Evolutionary conservation across 2,888 invertebrate genomes (phyloP).

Genomic region (Argyresthia goedartella): DNA sequence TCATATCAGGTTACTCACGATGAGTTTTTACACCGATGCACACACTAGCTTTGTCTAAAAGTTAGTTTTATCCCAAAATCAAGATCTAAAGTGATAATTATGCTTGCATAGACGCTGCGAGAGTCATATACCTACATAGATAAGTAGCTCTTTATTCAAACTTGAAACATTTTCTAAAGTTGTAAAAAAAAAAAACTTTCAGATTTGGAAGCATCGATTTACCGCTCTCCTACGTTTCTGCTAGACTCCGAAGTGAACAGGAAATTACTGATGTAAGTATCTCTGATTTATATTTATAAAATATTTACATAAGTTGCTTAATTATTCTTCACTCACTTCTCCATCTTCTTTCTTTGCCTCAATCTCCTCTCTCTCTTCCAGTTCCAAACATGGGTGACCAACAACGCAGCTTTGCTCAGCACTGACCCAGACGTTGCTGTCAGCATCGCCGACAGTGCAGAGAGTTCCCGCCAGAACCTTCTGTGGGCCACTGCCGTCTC

Average conservation of each 20-base stretch:
- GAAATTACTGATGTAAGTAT: conserved; percentile 31
- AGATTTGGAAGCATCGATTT: conserved; percentile 31
- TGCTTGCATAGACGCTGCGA: no score
- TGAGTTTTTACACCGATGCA: not conserved
- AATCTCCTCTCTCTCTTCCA: conserved; percentile 15
- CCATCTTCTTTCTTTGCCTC: not conserved
- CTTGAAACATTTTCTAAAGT: not conserved
- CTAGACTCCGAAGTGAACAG: conserved; percentile 32
- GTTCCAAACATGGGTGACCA: conserved; percentile 42
- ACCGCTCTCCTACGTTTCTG: conserved; percentile 38
- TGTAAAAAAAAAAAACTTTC: conserved; percentile 11
- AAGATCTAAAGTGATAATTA: no score
- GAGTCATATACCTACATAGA: not conserved
- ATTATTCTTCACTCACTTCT: not conserved
- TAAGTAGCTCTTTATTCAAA: not conserved
- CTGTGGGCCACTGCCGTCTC: conserved; percentile 25
- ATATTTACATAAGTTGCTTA: not conserved
- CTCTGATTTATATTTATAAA: not conserved
- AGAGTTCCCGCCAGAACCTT: conserved; percentile 24
- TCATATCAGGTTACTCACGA: no score
- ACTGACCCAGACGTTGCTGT: not conserved
- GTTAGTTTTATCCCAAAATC: no score
- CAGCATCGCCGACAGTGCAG: conserved; percentile 25
- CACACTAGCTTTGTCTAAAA: not conserved
- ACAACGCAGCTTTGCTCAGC: conserved; percentile 22